These are phyloP conservation scores for Scomber colias DNA, from an alignment of 2,113 vertebrate species.

Conservation along the genomic window DNA sequence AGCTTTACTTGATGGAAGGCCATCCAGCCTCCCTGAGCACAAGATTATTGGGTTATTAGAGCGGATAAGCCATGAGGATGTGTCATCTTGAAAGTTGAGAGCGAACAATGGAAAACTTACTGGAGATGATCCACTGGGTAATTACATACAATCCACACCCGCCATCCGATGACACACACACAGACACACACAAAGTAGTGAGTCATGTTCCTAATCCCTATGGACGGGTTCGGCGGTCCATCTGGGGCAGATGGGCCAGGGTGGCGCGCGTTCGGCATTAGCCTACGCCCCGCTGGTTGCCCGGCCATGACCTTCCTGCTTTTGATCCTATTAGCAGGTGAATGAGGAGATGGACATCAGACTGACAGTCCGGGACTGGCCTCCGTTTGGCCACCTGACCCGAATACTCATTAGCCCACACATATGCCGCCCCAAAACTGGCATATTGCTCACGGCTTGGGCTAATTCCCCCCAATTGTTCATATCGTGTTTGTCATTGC, in stretches of 20 bases:
- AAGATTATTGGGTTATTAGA: conserved; percentile 50
- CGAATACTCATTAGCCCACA: conserved; percentile 58
- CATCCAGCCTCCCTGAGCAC: background rate
- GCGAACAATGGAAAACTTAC: conserved; percentile 77
- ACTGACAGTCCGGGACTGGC: conserved; percentile 68
- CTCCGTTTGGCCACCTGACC: conserved; percentile 67
- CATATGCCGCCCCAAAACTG: conserved; percentile 56
- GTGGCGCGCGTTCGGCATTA: conserved; percentile 72
- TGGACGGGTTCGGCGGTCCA: conserved; percentile 51
- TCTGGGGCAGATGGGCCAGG: conserved; percentile 78
- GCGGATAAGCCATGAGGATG: conserved; percentile 72
- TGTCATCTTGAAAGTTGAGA: conserved; percentile 77
- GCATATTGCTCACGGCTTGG: conserved; percentile 43
- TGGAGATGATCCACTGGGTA: conserved; percentile 54
- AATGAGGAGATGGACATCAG: conserved; percentile 79
- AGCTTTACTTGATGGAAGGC: conserved; percentile 4
- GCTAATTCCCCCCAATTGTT: conserved; percentile 48
- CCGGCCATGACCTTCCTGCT: conserved; percentile 68
- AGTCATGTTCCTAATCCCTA: conserved; percentile 73
- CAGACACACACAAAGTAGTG: conserved; percentile 43
- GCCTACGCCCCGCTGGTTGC: conserved; percentile 56
- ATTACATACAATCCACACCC: conserved; percentile 61
- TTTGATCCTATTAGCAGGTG: conserved; percentile 84
- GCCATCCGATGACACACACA: conserved; percentile 21
- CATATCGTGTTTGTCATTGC: conserved; percentile 36